These are phyloP conservation scores for Agonum fuliginosum DNA, from an alignment of 2,888 invertebrate genomes.

Conservation along the genomic window DNA sequence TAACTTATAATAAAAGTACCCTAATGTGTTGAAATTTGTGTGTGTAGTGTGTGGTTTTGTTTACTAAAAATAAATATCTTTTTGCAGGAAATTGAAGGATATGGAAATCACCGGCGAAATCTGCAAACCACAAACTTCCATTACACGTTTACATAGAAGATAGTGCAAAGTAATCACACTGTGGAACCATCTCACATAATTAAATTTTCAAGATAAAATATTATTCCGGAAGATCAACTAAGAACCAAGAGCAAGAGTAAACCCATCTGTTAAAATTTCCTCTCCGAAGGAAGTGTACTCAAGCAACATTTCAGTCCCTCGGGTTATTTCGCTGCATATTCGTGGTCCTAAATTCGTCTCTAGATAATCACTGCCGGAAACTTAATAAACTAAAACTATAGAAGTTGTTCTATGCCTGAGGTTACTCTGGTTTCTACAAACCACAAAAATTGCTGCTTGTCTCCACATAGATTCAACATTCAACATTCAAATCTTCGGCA, in stretches of 20 bases:
- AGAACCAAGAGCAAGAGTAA: slow-evolving; percentile 17
- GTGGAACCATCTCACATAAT: slow-evolving; percentile 16
- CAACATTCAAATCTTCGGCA: no score
- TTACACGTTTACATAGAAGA: background rate
- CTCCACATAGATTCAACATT: no score
- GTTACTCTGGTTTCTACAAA: slow-evolving; percentile 15
- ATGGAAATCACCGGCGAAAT: slow-evolving; percentile 5
- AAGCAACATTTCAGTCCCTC: slow-evolving; percentile 41
- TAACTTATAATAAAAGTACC: no score
- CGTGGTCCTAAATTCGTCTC: slow-evolving; percentile 53
- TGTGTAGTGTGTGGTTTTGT: no score
- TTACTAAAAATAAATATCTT: no score
- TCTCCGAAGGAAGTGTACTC: slow-evolving; percentile 20
- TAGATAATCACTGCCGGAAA: slow-evolving; percentile 54
- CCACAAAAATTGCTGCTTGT: slow-evolving; percentile 59
- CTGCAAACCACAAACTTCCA: slow-evolving; percentile 1
- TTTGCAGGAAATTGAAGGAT: slow-evolving; percentile 20
- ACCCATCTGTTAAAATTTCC: slow-evolving; percentile 41
- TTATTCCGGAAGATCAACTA: slow-evolving; percentile 26
- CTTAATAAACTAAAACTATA: slow-evolving; percentile 57
- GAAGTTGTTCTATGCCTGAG: slow-evolving; percentile 36
- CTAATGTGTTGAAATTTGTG: no score
- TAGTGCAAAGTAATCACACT: slow-evolving; percentile 15
- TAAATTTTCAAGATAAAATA: slow-evolving; percentile 25
- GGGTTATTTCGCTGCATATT: slow-evolving; percentile 49